Evolutionary conservation across 2,888 invertebrate species (phyloP), one percentile per base, ranked within the genome.

Genomic region (Spilosoma lubricipeda): DNA sequence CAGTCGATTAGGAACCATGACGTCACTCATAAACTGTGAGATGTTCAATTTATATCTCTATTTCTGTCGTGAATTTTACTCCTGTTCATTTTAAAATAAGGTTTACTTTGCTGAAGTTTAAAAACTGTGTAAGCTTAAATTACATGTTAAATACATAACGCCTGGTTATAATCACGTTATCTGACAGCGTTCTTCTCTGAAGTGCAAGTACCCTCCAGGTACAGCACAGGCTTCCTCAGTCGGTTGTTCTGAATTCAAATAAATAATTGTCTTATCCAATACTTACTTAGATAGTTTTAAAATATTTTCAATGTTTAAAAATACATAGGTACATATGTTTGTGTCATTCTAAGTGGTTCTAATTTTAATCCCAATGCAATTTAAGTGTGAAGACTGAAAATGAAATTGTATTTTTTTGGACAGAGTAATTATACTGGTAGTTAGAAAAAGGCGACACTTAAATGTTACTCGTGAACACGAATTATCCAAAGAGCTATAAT

Each of bases 401-500:
- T 67, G 74, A 77, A 82, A 78, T 82, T 80, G 81, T 82, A 84
- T 75, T n/a, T 79, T 81, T 81, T 81, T 81, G 83, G 76, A 84
- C 76, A 82, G 80, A 85, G 81, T 85, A 85, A 81, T 79, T 83
- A 83, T 85, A 86, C 86, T 84, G 83, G 83, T 86, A 80, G 86
- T 87, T 85, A 85, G 86, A 84, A 83, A 84, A 80, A 82, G 86
- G 83, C 77, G 82, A 80, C 78, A 82, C 77, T 75, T 84, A 80
- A 84, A 82, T 86, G 80, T 88, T 85, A 80, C 83, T 83, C 78
- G 84, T 86, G 82, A 85, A 85, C 85, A 90, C 89, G 86, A 89
- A 89, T 89, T 89, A 90, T 84, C 83, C 81, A 86, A 88, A 83
- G 87, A 88, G 85, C 87, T 88, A 81, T 82, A 84, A 86, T 85